Conservation (phyloP, 2,888 invertebrate genomes). For the Ectemnius cavifrons region DNA sequence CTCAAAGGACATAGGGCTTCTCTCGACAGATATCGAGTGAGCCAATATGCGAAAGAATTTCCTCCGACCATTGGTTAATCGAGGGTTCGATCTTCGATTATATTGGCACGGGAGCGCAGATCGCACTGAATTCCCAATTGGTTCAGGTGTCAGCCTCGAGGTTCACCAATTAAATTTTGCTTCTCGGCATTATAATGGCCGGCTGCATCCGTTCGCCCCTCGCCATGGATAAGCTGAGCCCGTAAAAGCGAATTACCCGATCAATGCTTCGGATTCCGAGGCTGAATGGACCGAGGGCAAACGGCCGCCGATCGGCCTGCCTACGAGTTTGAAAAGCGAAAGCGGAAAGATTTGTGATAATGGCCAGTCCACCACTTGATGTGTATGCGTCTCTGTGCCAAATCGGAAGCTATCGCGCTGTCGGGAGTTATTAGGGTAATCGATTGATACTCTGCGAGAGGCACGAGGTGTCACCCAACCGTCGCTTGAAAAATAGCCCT, state of each 20-base stretch:
- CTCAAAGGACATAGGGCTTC: too few species aligned
- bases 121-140: too few species aligned
- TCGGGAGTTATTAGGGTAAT: conserved; percentile 2
- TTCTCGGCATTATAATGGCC: background rate
- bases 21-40: too few species aligned
- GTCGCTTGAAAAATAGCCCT: conserved; percentile 2
- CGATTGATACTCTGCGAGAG: background rate
- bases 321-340: background rate
- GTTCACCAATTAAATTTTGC: background rate
- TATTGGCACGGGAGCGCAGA: too few species aligned
- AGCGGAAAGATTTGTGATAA: conserved; percentile 7
- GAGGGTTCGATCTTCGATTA: too few species aligned
- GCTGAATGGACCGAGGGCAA: too few species aligned
- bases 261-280: background rate
- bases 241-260: conserved; percentile 1
- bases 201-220: background rate
- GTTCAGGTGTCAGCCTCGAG: too few species aligned
- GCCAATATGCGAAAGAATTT: too few species aligned
- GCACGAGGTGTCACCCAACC: background rate
- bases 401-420: conserved; percentile 1
- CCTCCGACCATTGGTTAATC: too few species aligned
- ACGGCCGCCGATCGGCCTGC: too few species aligned
- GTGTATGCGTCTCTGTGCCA: background rate
- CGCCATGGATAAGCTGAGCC: background rate
- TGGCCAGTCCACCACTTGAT: background rate